Evolutionary conservation across 2,888 invertebrate genomes (phyloP), one percentile per base, ranked within the genome.

Genomic region (Trachelus stipa): DNA sequence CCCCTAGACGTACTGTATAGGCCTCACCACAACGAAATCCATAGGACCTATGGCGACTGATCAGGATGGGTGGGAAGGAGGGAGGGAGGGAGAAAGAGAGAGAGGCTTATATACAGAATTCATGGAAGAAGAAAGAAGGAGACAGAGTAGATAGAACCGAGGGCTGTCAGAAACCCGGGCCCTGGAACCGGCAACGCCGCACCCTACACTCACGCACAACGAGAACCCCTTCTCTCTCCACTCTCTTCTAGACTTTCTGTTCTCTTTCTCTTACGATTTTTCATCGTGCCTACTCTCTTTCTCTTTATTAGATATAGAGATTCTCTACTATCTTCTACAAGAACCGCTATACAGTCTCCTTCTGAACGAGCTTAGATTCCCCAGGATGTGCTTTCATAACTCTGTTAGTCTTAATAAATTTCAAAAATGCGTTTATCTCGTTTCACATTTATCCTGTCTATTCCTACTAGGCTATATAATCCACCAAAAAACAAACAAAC

Each of bases 161-260:
- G 56, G 56, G 56, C 56, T 56, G 56, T 56, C 56, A 56, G 56
- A 56, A 56, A 56, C 23, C 56, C 56, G 56, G 56, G 56, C 56
- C 56, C 2, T 56, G 56, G 40, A 81, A 68, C 56, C 68, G 83
- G 85, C 85, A 84, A 84, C 83, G 74, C 34, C 37, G 84, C 79
- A 33, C 35, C 81, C 79, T 56, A 56, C 56, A 9, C 56, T 56
- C 56, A 56, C 56, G 56, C 56, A 56, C 82, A 81, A 56, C 56
- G 81, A 83, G 82, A 85, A 85, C 81, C 34, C 85, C 85, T 81
- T 85, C 82, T 83, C 84, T 83, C 79, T 79, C 81, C 80, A 80
- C 83, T 82, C 83, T 82, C 84, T 83, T 84, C 81, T 79, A 33
- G 37, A 30, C 34, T 34, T 31, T 68, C 33, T 68, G 31, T 56